Base-by-base conservation (phyloP, 2,888 invertebrate genomes). In the Clunio marinus region DNA sequence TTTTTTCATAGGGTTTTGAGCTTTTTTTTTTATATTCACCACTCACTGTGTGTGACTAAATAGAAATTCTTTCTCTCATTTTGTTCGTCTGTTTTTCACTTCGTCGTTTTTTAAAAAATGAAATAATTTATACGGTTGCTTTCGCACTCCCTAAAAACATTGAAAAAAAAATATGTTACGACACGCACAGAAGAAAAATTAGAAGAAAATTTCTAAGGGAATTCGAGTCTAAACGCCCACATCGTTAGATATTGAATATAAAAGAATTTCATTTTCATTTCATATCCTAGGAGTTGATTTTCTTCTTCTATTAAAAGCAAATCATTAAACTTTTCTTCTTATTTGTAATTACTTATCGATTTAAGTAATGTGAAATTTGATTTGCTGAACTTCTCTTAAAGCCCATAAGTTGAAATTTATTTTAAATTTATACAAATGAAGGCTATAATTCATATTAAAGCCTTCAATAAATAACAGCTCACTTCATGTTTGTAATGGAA, bases 181-280 rank as follows among this genome's bases (percentile, higher is more conserved):
- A 63, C 63, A 63, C 63, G 63, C 63, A 63, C 63, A 46, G 32
- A 32, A 32, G 41, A 41, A 62, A 41, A 41, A 62, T 22, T 62
- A 59, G 27, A 28, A 63, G 17, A 17, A 32, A 37, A 22, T 22
- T 63, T 37, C 27, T 17, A 62, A 17, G 46, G 28, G 17, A 45
- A 13, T 17, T 17, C 3, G 8, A 51, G n/a, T 17, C 7, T 51
- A 15, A 8, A 51, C 51, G 51, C 51, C 51, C 22, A 20, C 51
- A 51, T 17, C 10, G 8, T 20, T 51, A 17, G 20, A 51, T 51
- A 41, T 15, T 15, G n/a, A 41, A 5, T 15, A n/a, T n/a, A n/a
- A n/a, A n/a, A n/a, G n/a, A n/a, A n/a, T n/a, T n/a, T n/a, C 41
- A 41, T 41, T 41, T n/a, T 15, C 10, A 2, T 41, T 41, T 41